Base-by-base conservation (phyloP, 2,797 vertebrate species). In the Melanogrammus aeglefinus region DNA sequence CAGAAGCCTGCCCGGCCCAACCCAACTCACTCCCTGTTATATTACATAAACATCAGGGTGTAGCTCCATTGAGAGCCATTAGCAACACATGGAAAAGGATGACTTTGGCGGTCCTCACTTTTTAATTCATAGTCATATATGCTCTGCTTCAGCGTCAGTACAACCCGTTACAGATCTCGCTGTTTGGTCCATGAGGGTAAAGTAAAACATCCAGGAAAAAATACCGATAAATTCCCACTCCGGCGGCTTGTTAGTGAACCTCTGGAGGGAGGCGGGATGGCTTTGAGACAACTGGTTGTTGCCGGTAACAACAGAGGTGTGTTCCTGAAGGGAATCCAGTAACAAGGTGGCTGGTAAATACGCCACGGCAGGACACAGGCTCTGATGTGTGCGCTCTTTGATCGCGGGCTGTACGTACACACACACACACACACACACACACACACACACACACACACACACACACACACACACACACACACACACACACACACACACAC, bases 281-380 rank as follows among this genome's bases (percentile, higher is more conserved):
- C 78, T 78, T 74, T 81, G 82, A 86, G 41, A 44, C 41, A 79
- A 80, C 47, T 73, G 83, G 79, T 24, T 29, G 66, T 69, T 69
- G n/a, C 66, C 66, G 7, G 6, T 29, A 69, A 69, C 66, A 69
- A 47, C 31, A 1, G 16, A 90, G 88, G 83, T 90, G 86, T 71
- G 85, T 81, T 90, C 84, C 86, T 77, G 87, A 88, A 91, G 77
- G 75, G 83, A 88, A 87, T 88, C 84, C 51, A 57, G 79, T 8
- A 81, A 83, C 90, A 92, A 92, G 91, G 92, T 93, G 91, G 92
- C 78, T 44, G 77, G 73, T 79, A 14, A 74, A 84, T 84, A 79
- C 0, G 71, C 80, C 86, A 86, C 86, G 90, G 78, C 83, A 80
- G 79, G 86, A 90, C 86, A 88, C 89, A 88, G 81, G 86, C 81